Conservation (phyloP, 1,140 invertebrate species). For the Lineus longissimus region DNA sequence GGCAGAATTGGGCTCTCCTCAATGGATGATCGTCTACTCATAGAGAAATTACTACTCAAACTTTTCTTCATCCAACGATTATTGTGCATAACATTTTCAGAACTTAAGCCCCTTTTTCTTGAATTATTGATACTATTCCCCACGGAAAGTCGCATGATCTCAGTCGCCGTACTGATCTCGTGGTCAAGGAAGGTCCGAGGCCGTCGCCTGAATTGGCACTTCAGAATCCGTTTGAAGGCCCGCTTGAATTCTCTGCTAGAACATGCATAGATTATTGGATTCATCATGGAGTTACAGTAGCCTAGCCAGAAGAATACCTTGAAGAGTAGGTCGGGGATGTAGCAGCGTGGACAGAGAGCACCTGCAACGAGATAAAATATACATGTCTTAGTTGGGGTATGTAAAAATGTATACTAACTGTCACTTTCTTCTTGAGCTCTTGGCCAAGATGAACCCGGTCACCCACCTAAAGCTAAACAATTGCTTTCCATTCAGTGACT, state of each 20-base stretch:
- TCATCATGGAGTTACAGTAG: slow-evolving; percentile 68
- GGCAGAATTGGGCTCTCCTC: background rate
- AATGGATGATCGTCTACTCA: background rate
- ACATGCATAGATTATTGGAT: slow-evolving; percentile 94
- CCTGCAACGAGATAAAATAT: slow-evolving; percentile 73
- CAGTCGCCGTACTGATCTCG: background rate
- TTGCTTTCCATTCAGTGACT: too few relatives aligned
- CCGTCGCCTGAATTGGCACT: slow-evolving; percentile 17
- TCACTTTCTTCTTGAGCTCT: too few relatives aligned
- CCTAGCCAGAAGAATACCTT: slow-evolving; percentile 67
- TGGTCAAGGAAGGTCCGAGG: background rate
- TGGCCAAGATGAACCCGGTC: too few relatives aligned
- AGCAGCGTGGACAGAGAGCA: slow-evolving; percentile 24
- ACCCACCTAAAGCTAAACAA: too few relatives aligned
- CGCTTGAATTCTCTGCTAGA: slow-evolving; percentile 93
- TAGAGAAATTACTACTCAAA: slow-evolving; percentile 2
- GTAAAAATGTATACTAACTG: too few relatives aligned
- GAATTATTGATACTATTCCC: background rate
- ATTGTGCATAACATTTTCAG: background rate
- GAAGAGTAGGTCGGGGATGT: slow-evolving; percentile 36
- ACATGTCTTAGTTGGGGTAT: too few relatives aligned
- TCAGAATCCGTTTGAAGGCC: slow-evolving; percentile 44
- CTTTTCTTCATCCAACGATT: background rate
- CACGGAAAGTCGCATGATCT: background rate
- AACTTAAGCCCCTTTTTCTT: background rate